A percentile compares a stretch with the other conserved stretches of the same genome.
Evolutionary conservation across 2,888 invertebrate species (phyloP).

Genomic region (Invenusta paracnida): DNA sequence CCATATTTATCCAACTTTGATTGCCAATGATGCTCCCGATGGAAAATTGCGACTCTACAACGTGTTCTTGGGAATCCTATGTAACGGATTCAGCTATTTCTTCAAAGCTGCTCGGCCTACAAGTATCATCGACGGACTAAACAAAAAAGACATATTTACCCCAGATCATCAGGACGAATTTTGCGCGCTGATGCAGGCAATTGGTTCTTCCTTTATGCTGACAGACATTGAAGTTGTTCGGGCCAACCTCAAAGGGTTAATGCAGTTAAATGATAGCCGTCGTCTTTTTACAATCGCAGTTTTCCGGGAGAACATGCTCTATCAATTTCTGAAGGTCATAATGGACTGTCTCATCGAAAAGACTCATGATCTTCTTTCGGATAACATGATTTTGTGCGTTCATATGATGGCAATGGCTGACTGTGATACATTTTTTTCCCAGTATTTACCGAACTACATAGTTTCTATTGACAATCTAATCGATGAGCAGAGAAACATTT

Average conservation of each 20-base stretch:
- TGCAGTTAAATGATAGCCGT: not conserved
- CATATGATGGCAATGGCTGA: not conserved
- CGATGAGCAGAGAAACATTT: not conserved
- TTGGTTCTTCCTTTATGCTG: not conserved
- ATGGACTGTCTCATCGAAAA: not conserved
- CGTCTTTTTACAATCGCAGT: not conserved
- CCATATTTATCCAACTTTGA: not conserved
- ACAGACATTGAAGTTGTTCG: not conserved
- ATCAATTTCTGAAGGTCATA: not conserved
- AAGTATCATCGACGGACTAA: not conserved
- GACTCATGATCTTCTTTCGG: not conserved
- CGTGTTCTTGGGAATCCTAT: not conserved
- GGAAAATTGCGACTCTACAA: not conserved
- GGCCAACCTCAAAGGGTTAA: not conserved
- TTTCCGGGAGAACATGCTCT: not conserved
- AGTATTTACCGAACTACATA: not conserved
- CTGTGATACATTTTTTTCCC: not conserved
- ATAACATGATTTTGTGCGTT: not conserved
- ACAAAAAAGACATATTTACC: not conserved
- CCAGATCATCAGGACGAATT: not conserved
- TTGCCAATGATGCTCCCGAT: not conserved
- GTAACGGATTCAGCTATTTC: not conserved
- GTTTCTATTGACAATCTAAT: not conserved
- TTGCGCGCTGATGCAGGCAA: not conserved
- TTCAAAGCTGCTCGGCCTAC: not conserved